Conservation (phyloP, 2,797 vertebrate species). For the Ispidina lecontei region DNA sequence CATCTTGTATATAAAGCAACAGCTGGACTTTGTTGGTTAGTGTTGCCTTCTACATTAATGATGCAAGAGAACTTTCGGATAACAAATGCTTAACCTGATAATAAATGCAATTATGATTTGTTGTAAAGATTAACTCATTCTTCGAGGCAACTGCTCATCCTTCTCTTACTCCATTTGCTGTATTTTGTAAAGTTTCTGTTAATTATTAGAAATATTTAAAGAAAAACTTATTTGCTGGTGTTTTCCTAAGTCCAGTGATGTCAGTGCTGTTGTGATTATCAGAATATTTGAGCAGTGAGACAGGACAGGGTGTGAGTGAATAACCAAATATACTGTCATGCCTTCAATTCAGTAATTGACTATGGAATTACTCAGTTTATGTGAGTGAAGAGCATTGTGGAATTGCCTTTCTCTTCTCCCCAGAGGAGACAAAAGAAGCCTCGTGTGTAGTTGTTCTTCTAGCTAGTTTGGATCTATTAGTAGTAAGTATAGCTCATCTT, state of each 20-base stretch:
- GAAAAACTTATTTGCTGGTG: neutral
- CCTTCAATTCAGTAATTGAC: neutral
- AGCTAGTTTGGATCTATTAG: neutral
- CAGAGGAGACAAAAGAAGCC: neutral
- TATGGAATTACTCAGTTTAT: neutral
- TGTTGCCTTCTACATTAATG: slow-evolving; percentile 7
- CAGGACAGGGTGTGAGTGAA: slow-evolving; percentile 10
- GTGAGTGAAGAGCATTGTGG: neutral
- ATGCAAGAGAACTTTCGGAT: neutral
- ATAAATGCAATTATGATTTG: neutral
- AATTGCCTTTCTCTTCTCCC: neutral
- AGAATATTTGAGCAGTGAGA: slow-evolving; percentile 44
- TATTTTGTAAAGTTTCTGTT: neutral
- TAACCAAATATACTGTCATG: neutral
- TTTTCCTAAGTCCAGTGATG: neutral
- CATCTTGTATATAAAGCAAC: slow-evolving; percentile 1
- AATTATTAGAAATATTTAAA: neutral
- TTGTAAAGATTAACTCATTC: neutral
- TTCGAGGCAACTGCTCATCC: neutral
- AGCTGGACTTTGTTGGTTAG: slow-evolving; percentile 5
- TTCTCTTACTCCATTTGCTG: neutral
- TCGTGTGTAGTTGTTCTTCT: neutral
- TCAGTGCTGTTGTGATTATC: slow-evolving; percentile 22
- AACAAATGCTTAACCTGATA: neutral
- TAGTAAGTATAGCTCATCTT: neutral